Base-by-base conservation (phyloP, 1,140 invertebrate genomes). In the Brachionus angularis region DNA sequence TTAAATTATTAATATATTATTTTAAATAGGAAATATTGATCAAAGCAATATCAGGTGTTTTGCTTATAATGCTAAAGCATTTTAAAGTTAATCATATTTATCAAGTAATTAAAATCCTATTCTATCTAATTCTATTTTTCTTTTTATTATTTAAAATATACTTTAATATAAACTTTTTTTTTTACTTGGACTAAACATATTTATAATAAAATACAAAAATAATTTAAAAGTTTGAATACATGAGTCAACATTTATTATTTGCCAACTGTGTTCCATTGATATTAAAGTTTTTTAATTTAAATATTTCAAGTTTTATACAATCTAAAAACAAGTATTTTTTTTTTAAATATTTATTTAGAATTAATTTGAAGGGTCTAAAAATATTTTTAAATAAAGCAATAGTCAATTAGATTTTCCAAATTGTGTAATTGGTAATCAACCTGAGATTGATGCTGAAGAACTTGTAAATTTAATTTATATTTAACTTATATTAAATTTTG, bases 1-100 rank as follows among this genome's bases (percentile, higher is more conserved):
- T 50, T 5, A 44, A 5, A 7, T 25, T 62, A 29, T 47, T 25
- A 23, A 42, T 21, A n/a, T n/a, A n/a, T 72, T 33, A 44, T 33
- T 39, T 29, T 44, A 16, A 36, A 29, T 72, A 73, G 72, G 94
- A 98, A 85, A 94, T 98, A 42, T 93, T 98, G 74, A 93, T 98
- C 0, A 98, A 99, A 85, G 90, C 94, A 10, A 91, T 98, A 0
- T 96, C 94, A 39, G 93, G 89, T 3, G 91, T 97, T 72, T 84
- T 98, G 46, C 80, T 98, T 52, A 82, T 98, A 8, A 84, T 98
- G 36, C 82, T 98, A 47, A 99, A 99, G 81, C 95, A 98, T 83
- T 94, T 98, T 74, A 98, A 98, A 84, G 84, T 98, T n/a, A 98
- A 97, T 84, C 96, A 99, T 81, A 86, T 98, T 12, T 98, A 98